A percentile compares a stretch with the other conserved stretches of the same genome.
These are phyloP conservation scores for Perizoma flavofasciatum DNA, from an alignment of 2,888 invertebrate species.

Conservation along the genomic window DNA sequence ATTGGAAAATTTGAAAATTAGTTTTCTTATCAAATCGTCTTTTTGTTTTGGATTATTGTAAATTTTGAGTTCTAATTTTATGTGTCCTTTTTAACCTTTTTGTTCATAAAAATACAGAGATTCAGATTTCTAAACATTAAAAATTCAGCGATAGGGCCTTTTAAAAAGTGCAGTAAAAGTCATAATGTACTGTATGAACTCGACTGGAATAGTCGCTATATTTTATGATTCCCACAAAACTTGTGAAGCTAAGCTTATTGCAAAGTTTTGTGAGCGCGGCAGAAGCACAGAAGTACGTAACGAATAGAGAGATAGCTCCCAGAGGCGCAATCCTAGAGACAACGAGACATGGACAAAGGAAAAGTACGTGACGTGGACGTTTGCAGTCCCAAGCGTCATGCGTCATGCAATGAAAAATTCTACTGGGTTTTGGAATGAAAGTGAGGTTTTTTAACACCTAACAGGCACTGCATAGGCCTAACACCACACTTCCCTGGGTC, in stretches of 20 bases:
- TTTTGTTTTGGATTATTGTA: no score
- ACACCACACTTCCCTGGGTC: no score
- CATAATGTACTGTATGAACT: slow-evolving; percentile 8
- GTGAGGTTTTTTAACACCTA: no score
- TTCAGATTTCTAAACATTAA: no score
- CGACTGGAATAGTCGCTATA: slow-evolving; percentile 20
- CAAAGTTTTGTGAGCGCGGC: slow-evolving; percentile 32
- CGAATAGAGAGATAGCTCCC: slow-evolving; percentile 16
- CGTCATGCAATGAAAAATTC: not conserved
- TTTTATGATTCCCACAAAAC: slow-evolving; percentile 34
- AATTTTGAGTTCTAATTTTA: no score
- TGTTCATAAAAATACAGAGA: no score
- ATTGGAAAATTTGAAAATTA: no score
- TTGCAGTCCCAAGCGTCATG: slow-evolving; percentile 1
- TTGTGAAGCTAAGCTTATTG: slow-evolving; percentile 36
- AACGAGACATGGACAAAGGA: slow-evolving; percentile 1
- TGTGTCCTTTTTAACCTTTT: no score
- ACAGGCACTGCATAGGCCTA: no score
- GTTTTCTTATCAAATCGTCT: no score
- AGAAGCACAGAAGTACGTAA: slow-evolving; percentile 17
- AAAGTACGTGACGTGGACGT: slow-evolving; percentile 1
- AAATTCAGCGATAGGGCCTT: not conserved
- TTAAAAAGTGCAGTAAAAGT: slow-evolving; percentile 25
- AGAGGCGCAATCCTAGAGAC: slow-evolving; percentile 1
- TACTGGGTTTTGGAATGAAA: not conserved